Conservation (phyloP, 1,140 invertebrate species). For the Hypsibius dujardini region DNA sequence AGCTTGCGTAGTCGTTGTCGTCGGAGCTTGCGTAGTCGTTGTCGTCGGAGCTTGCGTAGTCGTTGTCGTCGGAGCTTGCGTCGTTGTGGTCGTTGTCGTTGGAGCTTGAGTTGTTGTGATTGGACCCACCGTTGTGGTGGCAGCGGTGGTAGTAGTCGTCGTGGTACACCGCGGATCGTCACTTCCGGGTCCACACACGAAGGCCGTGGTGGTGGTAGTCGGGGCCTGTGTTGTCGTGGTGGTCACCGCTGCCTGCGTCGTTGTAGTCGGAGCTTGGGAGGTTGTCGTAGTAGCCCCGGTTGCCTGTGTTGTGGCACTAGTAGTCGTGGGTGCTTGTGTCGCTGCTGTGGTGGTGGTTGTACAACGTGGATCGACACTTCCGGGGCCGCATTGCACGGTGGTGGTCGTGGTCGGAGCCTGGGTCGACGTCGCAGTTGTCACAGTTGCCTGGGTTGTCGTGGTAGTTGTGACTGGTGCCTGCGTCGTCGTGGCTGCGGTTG, state of each 20-base stretch:
- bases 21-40: not conserved
- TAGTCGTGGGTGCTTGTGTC: not conserved
- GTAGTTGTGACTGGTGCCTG: not conserved
- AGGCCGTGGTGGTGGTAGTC: not conserved
- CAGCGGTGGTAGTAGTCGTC: not conserved
- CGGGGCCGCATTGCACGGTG: not conserved
- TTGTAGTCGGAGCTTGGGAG: not conserved
- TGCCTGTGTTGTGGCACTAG: not conserved
- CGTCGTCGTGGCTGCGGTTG: not conserved
- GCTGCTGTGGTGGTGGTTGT: not conserved
- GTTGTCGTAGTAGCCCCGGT: not conserved
- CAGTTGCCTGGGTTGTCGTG: not conserved
- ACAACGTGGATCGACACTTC: not conserved
- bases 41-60: not conserved
- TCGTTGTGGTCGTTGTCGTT: not conserved
- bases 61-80: not conserved
- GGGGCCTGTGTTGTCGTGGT: not conserved
- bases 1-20: not conserved
- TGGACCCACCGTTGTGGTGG: not conserved
- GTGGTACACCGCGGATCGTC: not conserved
- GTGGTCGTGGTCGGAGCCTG: not conserved
- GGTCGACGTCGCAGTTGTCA: not conserved
- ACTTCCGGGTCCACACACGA: not conserved
- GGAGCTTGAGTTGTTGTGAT: not conserved
- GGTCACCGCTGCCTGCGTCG: not conserved